Base-by-base conservation (phyloP, 2,113 vertebrate species). In the Ceuthmochares aereus region DNA sequence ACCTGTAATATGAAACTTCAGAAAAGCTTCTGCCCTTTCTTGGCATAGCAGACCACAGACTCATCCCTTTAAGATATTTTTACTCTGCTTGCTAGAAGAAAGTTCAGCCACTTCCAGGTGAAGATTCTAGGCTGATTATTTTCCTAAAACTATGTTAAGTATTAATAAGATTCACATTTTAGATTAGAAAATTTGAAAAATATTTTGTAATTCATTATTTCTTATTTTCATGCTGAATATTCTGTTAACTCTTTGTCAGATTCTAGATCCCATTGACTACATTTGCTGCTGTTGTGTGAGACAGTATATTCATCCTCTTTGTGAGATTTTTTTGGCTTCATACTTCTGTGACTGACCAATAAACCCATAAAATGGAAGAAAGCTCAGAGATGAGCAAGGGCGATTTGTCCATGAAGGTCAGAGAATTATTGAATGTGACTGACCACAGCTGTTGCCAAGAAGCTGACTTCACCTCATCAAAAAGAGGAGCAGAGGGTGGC, bases 331-430 rank as follows among this genome's bases (percentile, higher is more conserved):
- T 83, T 45, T 62, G 11, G 3, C 42, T 22, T 74, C 59, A 30
- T 19, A 10, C 45, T 83, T 78, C 49, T 64, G 10, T 56, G 49
- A 55, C 40, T 82, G 32, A 67, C 3, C 29, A 62, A 73, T 5
- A 47, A 82, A 60, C 4, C 10, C 2, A 9, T 72, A 40, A 58
- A 87, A 64, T 5, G 6, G 12, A 68, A 43, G n/a, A 72, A 32
- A 10, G 3, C 17, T 63, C 15, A 77, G 54, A 68, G 29, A 30
- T 22, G n/a, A 40, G 7, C 20, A 67, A 45, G 16, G 22, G 4
- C 0, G 0, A 64, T 25, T 7, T 18, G 3, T 8, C 22, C 14
- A 11, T 7, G 14, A 60, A 45, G 8, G 19, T 30, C 59, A 60
- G 10, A 26, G 34, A 55, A 29, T 34, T 58, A 30, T 36, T 18